Evolutionary conservation across 2,797 vertebrate genomes (phyloP), one percentile per base, ranked within the genome.

Genomic region (Loris lydekkerianus): DNA sequence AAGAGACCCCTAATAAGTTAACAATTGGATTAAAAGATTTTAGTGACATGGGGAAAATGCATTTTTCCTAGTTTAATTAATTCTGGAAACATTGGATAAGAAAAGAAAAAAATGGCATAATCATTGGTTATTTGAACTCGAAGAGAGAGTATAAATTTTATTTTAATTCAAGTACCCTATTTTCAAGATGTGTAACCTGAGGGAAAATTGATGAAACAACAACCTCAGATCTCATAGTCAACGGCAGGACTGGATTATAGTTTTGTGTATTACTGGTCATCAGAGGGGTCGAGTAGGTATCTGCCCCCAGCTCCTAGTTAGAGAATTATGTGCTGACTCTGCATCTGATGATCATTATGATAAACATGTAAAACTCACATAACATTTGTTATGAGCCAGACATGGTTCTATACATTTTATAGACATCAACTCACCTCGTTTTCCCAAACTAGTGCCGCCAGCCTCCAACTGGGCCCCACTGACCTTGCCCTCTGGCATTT

Each of bases 11-110:
- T 56, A 27, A 63, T 78, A 58, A 25, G 18, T 73, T 69, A 43
- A 69, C 3, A 83, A 5, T 85, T 95, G 86, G 14, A 78, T 72
- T 83, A 58, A 81, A 93, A 56, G 13, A 83, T 63, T 78, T 63
- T 23, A 73, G 14, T 58, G 7, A 77, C 11, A 86, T 61, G 3
- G 20, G 29, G 49, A 23, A 3, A 75, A 49, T 34, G 0, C 89
- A 11, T 49, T 92, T 86, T 93, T 63, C 20, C 31, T 67, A 5
- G 53, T 89, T 91, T 78, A 87, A 18, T 61, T 61, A 84, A 76
- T 87, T 73, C 15, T 76, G 85, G 9, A 95, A 95, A 77, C 0
- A 43, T 34, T 63, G 34, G 25, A 7, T 0, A 75, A 5, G 37
- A 25, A 3, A 84, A 63, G 31, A 7, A 15, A 70, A 40, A 40